Evolutionary conservation across 2,113 vertebrate species (phyloP), one percentile per base, ranked within the genome.

Genomic region (Cathartes aura): DNA sequence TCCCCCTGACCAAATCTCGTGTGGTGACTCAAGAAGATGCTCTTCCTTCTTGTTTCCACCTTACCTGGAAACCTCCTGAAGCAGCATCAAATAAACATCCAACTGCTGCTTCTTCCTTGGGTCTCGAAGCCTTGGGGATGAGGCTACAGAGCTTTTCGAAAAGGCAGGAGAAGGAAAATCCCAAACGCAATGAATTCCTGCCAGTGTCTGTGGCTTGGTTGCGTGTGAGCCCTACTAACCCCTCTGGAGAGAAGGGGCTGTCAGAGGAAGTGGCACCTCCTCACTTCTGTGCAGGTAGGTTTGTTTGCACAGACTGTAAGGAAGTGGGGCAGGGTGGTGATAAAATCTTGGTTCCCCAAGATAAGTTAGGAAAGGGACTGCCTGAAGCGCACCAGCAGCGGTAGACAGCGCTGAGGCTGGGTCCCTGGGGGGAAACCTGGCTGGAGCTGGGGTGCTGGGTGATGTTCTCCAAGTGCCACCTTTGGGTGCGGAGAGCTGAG

Each of bases 201-300:
- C 22, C 3, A 5, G 24, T 50, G 4, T 32, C 58, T 58, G 47
- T 27, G 43, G 42, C 40, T 75, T 0, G 0, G 26, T 1, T 52
- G 14, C 0, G 0, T 12, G 2, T 2, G 11, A 76, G 26, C 27
- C 24, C 27, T 59, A 14, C 24, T 45, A 48, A 63, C 3, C 3
- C 5, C 24, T 50, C 47, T 50, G 74, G 74, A 58, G 32, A 50
- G 70, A 36, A 70, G 22, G 17, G 24, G 9, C 42, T 16, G 2
- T 78, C 45, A 8, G 17, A 82, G n/a, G 40, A 82, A 72, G 50
- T 40, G 32, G 17, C 38, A 29, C 5, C 11, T 73, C 32, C 62
- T 42, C 43, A 7, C 42, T 58, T 58, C 45, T 62, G 27, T 53
- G 42, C 68, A 24, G 53, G 36, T 12, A 27, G 30, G 34, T 64